Conservation (phyloP, 2,888 invertebrate species). For the Petrolisthes manimaculis region DNA sequence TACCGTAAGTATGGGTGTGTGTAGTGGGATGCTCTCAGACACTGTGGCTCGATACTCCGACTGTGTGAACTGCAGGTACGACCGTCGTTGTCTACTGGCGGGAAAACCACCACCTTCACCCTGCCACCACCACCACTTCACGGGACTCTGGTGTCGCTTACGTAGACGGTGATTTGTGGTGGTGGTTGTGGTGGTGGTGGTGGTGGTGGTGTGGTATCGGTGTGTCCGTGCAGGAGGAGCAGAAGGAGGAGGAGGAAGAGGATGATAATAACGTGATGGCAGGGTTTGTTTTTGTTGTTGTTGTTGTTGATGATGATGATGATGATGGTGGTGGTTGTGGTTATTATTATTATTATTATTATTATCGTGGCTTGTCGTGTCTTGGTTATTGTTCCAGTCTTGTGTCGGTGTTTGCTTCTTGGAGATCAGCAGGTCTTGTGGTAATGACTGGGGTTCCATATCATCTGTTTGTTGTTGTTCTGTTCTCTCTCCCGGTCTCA, state of each 20-base stretch:
- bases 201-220: background rate
- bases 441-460: background rate
- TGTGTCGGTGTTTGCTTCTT: background rate
- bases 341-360: background rate
- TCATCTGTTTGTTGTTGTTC: background rate
- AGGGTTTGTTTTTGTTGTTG: background rate
- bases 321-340: slow-evolving; percentile 16
- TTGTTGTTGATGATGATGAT: background rate
- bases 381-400: background rate
- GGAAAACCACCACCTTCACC: background rate
- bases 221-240: no score
- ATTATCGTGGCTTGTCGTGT: background rate
- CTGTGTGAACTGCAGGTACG: slow-evolving; percentile 37
- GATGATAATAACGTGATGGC: background rate
- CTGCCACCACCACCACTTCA: background rate
- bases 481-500: background rate
- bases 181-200: slow-evolving; percentile 1
- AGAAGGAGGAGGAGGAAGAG: no score
- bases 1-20: slow-evolving; percentile 43
- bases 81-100: background rate
- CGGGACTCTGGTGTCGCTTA: slow-evolving; percentile 23
- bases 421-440: background rate
- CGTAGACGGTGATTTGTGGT: slow-evolving; percentile 1
- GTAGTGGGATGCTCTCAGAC: slow-evolving; percentile 29
- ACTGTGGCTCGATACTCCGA: slow-evolving; percentile 41